phyloP scores from a whole-genome alignment of 2,888 invertebrate genomes.

The Mimachlamys varia region DNA sequence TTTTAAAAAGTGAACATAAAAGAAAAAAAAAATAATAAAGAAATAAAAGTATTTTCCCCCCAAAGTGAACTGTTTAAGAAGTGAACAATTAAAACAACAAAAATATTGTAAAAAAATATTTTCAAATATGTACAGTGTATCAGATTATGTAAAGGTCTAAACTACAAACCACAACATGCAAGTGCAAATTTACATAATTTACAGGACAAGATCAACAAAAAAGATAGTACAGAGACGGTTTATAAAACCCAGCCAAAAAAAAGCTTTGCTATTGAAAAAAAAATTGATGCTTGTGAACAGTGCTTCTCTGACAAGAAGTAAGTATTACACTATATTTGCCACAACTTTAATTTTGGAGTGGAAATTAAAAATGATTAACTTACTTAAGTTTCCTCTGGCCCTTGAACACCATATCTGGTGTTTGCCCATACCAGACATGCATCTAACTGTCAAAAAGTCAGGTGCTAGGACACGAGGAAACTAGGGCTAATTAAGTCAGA shows the following conservation, averaged over 20 bases:
- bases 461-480: too few species aligned
- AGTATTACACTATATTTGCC: too few species aligned
- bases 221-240: too few species aligned
- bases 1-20: conserved; percentile 18
- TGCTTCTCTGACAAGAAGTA: too few species aligned
- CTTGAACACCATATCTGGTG: too few species aligned
- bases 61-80: neutral
- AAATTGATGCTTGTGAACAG: neutral
- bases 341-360: too few species aligned
- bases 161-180: conserved; percentile 29
- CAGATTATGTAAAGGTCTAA: conserved; percentile 3
- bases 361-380: too few species aligned
- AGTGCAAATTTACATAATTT: conserved; percentile 36
- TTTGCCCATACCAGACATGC: too few species aligned
- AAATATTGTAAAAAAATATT: neutral
- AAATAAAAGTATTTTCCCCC: neutral
- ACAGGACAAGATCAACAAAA: neutral
- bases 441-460: too few species aligned
- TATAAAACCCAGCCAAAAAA: neutral
- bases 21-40: neutral
- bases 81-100: neutral
- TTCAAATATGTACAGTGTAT: neutral
- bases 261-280: neutral
- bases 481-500: too few species aligned
- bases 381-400: too few species aligned